A percentile compares a stretch with the other conserved stretches of the same genome.
Conservation (phyloP, 2,888 invertebrate species). For the Halictus ligatus region DNA sequence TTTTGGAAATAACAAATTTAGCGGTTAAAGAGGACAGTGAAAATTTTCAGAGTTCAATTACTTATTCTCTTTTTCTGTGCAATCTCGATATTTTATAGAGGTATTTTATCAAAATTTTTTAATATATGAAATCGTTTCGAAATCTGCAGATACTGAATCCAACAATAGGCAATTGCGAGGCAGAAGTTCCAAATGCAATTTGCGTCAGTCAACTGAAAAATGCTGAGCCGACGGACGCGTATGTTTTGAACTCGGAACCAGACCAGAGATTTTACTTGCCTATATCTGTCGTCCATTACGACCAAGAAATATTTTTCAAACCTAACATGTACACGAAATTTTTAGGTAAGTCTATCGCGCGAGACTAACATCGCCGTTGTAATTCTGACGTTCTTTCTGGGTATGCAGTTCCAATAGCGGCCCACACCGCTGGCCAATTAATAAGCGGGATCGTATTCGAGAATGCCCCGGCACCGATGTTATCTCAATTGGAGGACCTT, state of each 20-base stretch:
- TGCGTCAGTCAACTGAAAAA: not conserved
- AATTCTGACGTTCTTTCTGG: not conserved
- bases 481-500: constrained; percentile 92
- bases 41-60: not conserved
- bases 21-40: not conserved
- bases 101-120: not conserved
- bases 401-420: not conserved
- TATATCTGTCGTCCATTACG: not conserved
- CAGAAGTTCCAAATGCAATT: not conserved
- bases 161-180: not conserved
- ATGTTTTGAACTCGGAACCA: not conserved
- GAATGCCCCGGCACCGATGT: constrained; percentile 91
- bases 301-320: not conserved
- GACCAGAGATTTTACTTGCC: not conserved
- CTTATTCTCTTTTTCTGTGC: not conserved
- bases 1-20: too few species aligned
- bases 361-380: not conserved
- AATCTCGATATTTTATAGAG: not conserved
- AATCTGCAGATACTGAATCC: not conserved
- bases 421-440: not conserved
- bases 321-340: constrained; percentile 80
- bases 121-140: not conserved
- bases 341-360: constrained; percentile 87
- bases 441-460: constrained; percentile 92
- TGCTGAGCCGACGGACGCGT: not conserved